Base-by-base conservation (phyloP, 2,113 vertebrate genomes). In the Seriola aureovittata region DNA sequence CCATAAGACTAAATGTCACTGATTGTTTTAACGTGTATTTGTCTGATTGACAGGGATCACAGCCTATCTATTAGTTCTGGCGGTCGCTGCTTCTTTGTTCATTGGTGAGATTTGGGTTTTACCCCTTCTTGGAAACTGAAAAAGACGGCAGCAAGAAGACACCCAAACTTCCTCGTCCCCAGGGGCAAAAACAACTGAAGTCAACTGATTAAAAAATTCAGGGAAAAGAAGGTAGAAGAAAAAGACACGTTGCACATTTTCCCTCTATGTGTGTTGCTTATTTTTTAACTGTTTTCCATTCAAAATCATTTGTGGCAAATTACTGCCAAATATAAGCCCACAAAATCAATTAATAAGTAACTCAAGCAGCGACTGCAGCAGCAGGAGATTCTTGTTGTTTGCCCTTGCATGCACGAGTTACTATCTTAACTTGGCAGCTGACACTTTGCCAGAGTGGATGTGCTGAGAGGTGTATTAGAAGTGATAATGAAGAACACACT, bases 401-500 rank as follows among this genome's bases (percentile, higher is more conserved):
- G 85, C 77, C 82, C 78, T 75, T 62, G 42, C 32, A 3, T n/a
- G 69, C 69, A 42, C n/a, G 16, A 84, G 63, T 59, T 79, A 87
- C 84, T 84, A 40, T 88, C 82, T 91, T 84, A 89, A 91, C 89
- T 89, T 73, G 88, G 80, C 88, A 81, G 88, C 83, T 93, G 93
- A 92, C 91, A 92, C 91, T 89, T 86, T 90, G 91, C 91, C 91
- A 86, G 84, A 69, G 86, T 83, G 76, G 84, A 92, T 90, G 90
- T 91, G 92, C 88, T 93, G 92, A 94, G 91, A 93, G 93, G 92
- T 93, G 90, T 75, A 92, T 94, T 94, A 94, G 88, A 89, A 80
- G 91, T 91, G 95, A 91, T 95, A 95, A 95, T 95, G 93, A 94
- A 94, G 86, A 93, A 89, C 89, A 91, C 93, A 86, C 90, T 93